Evolutionary conservation across 2,888 invertebrate species (phyloP), one percentile per base, ranked within the genome.

Genomic region (Sympetrum striolatum): DNA sequence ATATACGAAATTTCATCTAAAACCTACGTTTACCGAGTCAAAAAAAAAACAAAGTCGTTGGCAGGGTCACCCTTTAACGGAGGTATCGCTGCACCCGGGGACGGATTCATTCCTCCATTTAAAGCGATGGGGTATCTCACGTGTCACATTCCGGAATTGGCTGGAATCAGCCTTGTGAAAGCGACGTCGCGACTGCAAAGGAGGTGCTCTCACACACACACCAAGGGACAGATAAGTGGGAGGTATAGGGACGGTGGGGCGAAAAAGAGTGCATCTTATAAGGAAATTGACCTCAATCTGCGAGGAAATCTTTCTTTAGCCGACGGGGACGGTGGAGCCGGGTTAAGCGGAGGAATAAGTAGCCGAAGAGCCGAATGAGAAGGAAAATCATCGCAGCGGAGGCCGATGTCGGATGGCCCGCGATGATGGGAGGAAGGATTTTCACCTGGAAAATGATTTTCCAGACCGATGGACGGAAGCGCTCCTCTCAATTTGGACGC

Each of bases 401-500:
- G 60, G 64, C 22, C 2, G 64, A 18, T 1, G 14, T 25, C 64
- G 64, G 25, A 64, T 64, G 64, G n/a, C 44, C 44, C 39, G 25
- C 1, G 64, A 64, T 1, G 81, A 81, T 12, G n/a, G 18, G 48
- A 22, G 58, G 22, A 37, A 37, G 60, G 15, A 12, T 86, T 58
- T 35, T 58, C 60, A 86, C 58, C 86, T 60, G 86, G 86, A 25
- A 60, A 58, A 86, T 64, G 35, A 86, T 86, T 86, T 86, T 86
- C 86, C 86, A 53, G 86, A 37, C 60, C 86, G 60, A 37, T 37
- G 86, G 37, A 37, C 86, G 15, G 37, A 15, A 6, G 18, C 37
- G 35, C 82, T 2, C 22, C 37, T 37, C 37, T 37, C 25, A 60
- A 37, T 86, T 86, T 60, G 60, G 37, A 86, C 10, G 37, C 35